Percentiles rank a stretch among this genome's conserved stretches.
These are phyloP conservation scores for Epiblema foenella DNA, from an alignment of 2,888 invertebrate genomes.

Conservation along the genomic window DNA sequence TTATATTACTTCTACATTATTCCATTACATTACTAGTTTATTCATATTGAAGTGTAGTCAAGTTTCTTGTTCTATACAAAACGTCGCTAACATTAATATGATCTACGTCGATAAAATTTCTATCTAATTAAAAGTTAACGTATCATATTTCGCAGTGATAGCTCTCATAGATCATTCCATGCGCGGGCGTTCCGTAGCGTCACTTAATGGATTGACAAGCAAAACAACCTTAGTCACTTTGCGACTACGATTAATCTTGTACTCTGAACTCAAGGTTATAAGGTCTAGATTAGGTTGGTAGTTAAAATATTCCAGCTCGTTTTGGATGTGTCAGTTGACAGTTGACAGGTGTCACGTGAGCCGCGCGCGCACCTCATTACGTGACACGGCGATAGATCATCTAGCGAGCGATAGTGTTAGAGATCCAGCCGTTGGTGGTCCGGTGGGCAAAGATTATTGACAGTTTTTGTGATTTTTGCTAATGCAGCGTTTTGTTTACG, in stretches of 20 bases:
- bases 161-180: slow-evolving; percentile 65
- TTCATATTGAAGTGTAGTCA: no score
- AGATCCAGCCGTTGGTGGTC: slow-evolving; percentile 77
- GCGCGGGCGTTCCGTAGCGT: slow-evolving; percentile 76
- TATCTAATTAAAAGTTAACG: slow-evolving; percentile 68
- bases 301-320: background rate
- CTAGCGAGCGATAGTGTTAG: slow-evolving; percentile 76
- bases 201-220: slow-evolving; percentile 48
- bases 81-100: slow-evolving; percentile 24
- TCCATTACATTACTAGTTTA: no score
- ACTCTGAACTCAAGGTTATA: background rate
- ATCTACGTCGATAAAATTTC: slow-evolving; percentile 42
- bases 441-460: slow-evolving; percentile 58
- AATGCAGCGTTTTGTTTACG: slow-evolving; percentile 38
- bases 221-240: background rate
- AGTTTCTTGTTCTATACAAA: background rate
- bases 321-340: slow-evolving; percentile 65
- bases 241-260: background rate
- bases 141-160: slow-evolving; percentile 70
- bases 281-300: background rate
- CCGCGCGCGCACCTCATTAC: slow-evolving; percentile 69
- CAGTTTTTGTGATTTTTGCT: slow-evolving; percentile 49
- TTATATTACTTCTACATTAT: no score
- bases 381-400: slow-evolving; percentile 75
- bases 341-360: slow-evolving; percentile 81